A percentile compares a stretch with the other conserved stretches of the same genome.
These are phyloP conservation scores for Trypoxylon attenuatum DNA, from an alignment of 2,888 invertebrate genomes.

Conservation along the genomic window DNA sequence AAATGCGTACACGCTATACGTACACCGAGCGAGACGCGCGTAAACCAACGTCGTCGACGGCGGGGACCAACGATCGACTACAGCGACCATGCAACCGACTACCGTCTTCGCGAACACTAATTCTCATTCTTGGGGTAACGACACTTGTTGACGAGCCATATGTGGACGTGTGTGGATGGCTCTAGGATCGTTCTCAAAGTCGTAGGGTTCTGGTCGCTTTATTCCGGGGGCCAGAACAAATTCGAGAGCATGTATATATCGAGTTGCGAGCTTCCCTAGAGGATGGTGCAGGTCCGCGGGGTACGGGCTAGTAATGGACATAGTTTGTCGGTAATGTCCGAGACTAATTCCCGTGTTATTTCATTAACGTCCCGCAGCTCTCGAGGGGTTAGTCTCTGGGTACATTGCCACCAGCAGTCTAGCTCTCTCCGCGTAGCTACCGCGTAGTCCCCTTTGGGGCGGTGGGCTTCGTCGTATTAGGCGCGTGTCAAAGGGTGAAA, in stretches of 20 bases:
- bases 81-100: background rate
- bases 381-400: conserved; percentile 59
- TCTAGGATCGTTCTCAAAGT: too few relatives aligned
- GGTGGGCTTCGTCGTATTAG: conserved; percentile 65
- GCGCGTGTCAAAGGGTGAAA: conserved; percentile 71
- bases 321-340: conserved; percentile 75
- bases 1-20: conserved; percentile 17
- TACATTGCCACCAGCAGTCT: conserved; percentile 10
- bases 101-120: background rate
- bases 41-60: too few relatives aligned
- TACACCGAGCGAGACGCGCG: conserved; percentile 17
- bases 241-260: too few relatives aligned
- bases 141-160: too few relatives aligned
- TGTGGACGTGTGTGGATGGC: too few relatives aligned
- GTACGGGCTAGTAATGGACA: conserved; percentile 73
- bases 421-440: conserved; percentile 13
- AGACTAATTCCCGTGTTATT: conserved; percentile 75
- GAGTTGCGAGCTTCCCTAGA: conserved; percentile 31
- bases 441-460: conserved; percentile 43
- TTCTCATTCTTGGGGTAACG: conserved; percentile 1
- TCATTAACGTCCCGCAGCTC: conserved; percentile 73
- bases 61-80: too few relatives aligned
- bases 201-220: too few relatives aligned
- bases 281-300: conserved; percentile 41
- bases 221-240: too few relatives aligned